Percentiles rank a stretch among this genome's conserved stretches.
Conservation (phyloP, 2,888 invertebrate species). For the Drosophila dives region DNA sequence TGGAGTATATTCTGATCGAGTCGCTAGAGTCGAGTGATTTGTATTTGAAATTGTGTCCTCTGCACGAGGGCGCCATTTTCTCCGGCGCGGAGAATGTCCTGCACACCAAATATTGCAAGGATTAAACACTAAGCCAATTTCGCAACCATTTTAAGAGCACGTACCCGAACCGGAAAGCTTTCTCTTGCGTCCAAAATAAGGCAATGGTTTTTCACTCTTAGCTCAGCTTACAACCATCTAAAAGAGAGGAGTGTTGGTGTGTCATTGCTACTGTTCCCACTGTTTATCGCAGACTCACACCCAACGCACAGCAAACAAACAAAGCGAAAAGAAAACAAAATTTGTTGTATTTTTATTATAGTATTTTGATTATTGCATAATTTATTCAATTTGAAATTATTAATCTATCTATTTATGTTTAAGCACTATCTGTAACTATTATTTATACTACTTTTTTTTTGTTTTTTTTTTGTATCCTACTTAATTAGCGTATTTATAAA, state of each 20-base stretch:
- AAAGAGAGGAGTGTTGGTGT: constrained; percentile 2
- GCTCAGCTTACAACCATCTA: constrained; percentile 1
- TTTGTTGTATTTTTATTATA: constrained; percentile 64
- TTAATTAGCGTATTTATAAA: constrained; percentile 29
- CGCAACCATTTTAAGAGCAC: constrained; percentile 5
- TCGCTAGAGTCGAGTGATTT: constrained; percentile 88
- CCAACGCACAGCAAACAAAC: constrained; percentile 7
- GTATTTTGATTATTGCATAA: constrained; percentile 53
- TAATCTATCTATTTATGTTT: neutral
- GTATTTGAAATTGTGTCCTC: constrained; percentile 88
- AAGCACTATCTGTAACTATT: constrained; percentile 28
- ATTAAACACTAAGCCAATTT: constrained; percentile 30
- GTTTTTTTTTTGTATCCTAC: constrained; percentile 1
- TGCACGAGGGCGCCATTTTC: constrained; percentile 87
- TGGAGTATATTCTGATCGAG: constrained; percentile 90
- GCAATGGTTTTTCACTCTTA: constrained; percentile 24
- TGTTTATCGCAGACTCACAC: constrained; percentile 29
- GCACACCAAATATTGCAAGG: constrained; percentile 77
- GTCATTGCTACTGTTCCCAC: constrained; percentile 37
- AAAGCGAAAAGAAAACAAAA: constrained; percentile 6
- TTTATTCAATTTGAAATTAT: constrained; percentile 32
- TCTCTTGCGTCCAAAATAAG: constrained; percentile 26
- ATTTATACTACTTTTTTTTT: constrained; percentile 24
- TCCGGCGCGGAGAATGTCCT: constrained; percentile 86
- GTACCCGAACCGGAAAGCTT: constrained; percentile 29